Percentiles rank a stretch among this genome's conserved stretches.
Evolutionary conservation across 2,888 invertebrate genomes (phyloP).

Genomic region (Xylophagus ater): DNA sequence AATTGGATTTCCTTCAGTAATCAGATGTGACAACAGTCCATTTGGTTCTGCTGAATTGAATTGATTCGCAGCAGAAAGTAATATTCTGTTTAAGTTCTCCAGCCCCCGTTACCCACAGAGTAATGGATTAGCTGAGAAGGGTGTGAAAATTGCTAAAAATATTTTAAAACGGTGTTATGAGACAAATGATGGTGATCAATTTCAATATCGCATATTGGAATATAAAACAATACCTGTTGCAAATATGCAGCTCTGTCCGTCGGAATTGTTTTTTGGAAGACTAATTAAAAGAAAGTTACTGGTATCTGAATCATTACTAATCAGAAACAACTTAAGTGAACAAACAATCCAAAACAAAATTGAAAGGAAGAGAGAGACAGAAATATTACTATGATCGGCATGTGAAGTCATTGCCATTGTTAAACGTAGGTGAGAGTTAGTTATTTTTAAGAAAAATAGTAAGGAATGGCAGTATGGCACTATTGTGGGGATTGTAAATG

Average conservation of each 20-base stretch:
- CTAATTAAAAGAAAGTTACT: conserved; percentile 10
- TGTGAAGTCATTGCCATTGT: conserved; percentile 13
- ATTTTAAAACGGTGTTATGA: conserved; percentile 17
- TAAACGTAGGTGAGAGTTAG: conserved; percentile 11
- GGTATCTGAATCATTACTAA: conserved; percentile 1
- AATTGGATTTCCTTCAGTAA: conserved; percentile 22
- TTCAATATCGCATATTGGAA: conserved; percentile 16
- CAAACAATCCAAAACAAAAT: conserved; percentile 12
- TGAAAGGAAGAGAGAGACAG: conserved; percentile 12
- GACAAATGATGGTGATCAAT: conserved; percentile 1
- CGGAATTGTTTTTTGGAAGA: conserved; percentile 16
- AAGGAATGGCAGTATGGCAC: conserved; percentile 18
- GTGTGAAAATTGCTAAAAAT: conserved; percentile 17
- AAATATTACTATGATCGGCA: conserved; percentile 17
- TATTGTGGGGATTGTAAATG: conserved; percentile 14
- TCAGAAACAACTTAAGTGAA: conserved; percentile 9
- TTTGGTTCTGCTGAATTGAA: conserved; percentile 15
- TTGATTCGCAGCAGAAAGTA: conserved; percentile 9
- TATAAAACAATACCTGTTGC: conserved; percentile 16
- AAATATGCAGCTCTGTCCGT: conserved; percentile 13
- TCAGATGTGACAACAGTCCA: conserved; percentile 20
- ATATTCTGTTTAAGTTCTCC: conserved; percentile 14
- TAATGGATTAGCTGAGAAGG: conserved; percentile 15
- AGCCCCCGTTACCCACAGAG: conserved; percentile 16
- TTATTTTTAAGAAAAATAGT: conserved; percentile 19